Conservation (phyloP, 2,888 invertebrate genomes). For the Neoascia interrupta region DNA sequence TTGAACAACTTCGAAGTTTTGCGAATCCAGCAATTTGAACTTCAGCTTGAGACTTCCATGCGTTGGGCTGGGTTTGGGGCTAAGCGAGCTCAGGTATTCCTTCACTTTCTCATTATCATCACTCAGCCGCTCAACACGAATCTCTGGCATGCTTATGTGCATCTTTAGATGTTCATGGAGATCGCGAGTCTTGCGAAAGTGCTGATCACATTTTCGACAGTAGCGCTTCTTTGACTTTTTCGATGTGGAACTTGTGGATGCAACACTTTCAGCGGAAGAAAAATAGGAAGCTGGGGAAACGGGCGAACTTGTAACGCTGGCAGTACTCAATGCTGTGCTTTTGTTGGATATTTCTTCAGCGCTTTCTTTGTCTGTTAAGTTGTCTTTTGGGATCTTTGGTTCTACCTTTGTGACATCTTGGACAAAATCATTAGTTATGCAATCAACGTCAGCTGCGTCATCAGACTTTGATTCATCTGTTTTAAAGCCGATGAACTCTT, state of each 20-base stretch:
- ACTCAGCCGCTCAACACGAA: constrained; percentile 66
- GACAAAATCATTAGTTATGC: constrained; percentile 8
- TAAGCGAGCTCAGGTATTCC: constrained; percentile 43
- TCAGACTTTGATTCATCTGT: constrained; percentile 12
- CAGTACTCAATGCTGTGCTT: neutral
- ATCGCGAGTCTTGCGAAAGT: constrained; percentile 71
- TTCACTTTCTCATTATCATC: constrained; percentile 64
- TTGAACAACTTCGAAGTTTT: constrained; percentile 71
- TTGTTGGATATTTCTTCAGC: neutral
- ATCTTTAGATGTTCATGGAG: constrained; percentile 56
- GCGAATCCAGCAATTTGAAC: constrained; percentile 69
- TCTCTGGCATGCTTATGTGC: constrained; percentile 70
- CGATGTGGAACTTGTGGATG: constrained; percentile 61
- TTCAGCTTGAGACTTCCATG: constrained; percentile 71
- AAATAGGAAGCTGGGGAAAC: constrained; percentile 69
- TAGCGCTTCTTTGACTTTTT: constrained; percentile 69
- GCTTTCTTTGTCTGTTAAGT: neutral
- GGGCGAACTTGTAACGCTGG: constrained; percentile 30
- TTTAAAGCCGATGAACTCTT: constrained; percentile 52
- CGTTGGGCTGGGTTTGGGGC: constrained; percentile 28
- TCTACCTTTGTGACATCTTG: neutral
- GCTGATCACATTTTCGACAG: constrained; percentile 70
- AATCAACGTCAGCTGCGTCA: constrained; percentile 7
- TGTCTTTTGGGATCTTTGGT: neutral
- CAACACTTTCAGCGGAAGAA: constrained; percentile 70